phyloP scores from a whole-genome alignment of 2,888 invertebrate species.

The Xestobium rufovillosum region DNA sequence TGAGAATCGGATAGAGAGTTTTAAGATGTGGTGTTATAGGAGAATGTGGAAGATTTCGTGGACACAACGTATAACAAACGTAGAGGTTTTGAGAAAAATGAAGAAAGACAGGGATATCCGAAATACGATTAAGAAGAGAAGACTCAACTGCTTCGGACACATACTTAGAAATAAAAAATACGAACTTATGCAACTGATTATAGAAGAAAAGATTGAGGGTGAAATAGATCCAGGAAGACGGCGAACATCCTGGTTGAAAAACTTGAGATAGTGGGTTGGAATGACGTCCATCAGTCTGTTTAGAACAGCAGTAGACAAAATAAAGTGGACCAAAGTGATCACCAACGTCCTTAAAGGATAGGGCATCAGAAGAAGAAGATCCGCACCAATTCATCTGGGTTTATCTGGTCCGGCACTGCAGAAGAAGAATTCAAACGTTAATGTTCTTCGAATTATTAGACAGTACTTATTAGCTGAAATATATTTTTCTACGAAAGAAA shows the following conservation, averaged over 20 bases:
- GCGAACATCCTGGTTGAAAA: constrained; percentile 2
- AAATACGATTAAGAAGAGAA: background rate
- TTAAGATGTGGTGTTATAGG: background rate
- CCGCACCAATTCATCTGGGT: too few relatives aligned
- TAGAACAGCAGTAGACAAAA: constrained; percentile 4
- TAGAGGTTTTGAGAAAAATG: background rate
- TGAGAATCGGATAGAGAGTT: too few relatives aligned
- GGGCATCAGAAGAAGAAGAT: too few relatives aligned
- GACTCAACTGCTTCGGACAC: background rate
- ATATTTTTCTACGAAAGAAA: too few relatives aligned
- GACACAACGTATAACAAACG: background rate
- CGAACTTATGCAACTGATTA: background rate
- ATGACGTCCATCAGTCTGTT: constrained; percentile 3
- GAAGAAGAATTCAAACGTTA: too few relatives aligned
- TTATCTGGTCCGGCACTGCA: too few relatives aligned
- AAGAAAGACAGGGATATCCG: constrained; percentile 2
- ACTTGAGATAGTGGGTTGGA: too few relatives aligned
- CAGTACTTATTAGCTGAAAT: too few relatives aligned
- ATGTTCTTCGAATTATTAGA: too few relatives aligned
- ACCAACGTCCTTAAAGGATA: too few relatives aligned
- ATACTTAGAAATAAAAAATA: background rate
- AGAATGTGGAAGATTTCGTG: background rate
- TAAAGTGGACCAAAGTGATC: constrained; percentile 8
- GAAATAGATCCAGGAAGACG: constrained; percentile 3
- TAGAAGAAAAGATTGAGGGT: background rate